Evolutionary conservation across 2,113 vertebrate species (phyloP), one percentile per base, ranked within the genome.

Genomic region (Gymnogyps californianus): DNA sequence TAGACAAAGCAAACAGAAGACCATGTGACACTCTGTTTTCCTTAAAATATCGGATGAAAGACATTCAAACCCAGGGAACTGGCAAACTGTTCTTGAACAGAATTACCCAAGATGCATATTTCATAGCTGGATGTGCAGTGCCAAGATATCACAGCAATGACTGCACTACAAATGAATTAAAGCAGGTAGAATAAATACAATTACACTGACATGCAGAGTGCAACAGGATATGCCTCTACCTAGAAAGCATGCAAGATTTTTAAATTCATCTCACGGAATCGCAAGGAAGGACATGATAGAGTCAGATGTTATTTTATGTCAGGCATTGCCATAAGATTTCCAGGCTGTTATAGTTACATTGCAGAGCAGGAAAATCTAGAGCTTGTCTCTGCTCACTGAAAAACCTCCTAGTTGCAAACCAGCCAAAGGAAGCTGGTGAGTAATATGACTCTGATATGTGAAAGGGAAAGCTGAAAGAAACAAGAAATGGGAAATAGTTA

Each of bases 391-490:
- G 46, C 82, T 85, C 57, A 25, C 89, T 87, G 61, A 77, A 77
- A 95, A 93, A 11, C 11, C 61, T 61, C 69, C 66, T 25, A 34
- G 87, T 3, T 88, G 82, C 66, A 69, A 86, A 93, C 13, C 89
- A 96, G 79, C 78, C 89, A 91, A 44, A 88, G 83, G 64, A 70
- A 83, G 58, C 70, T 59, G 36, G 55, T 95, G 94, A 96, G 93
- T 76, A 94, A 96, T 72, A 28, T 0, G 11, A 13, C 77, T 91
- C 76, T 32, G 82, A 10, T 22, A 90, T 3, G 38, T 59, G 74
- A 93, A 93, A 97, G 71, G 66, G 71, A 96, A 94, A 94, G 81
- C 91, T 93, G 91, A 85, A 96, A 93, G 78, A 84, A 92, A 84
- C 87, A 87, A 89, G 83, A 24, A 59, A 61, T 20, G 46, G 78